A percentile compares a stretch with the other conserved stretches of the same genome.
phyloP scores from a whole-genome alignment of 2,797 vertebrate genomes.

The Nyctalus aviator region DNA sequence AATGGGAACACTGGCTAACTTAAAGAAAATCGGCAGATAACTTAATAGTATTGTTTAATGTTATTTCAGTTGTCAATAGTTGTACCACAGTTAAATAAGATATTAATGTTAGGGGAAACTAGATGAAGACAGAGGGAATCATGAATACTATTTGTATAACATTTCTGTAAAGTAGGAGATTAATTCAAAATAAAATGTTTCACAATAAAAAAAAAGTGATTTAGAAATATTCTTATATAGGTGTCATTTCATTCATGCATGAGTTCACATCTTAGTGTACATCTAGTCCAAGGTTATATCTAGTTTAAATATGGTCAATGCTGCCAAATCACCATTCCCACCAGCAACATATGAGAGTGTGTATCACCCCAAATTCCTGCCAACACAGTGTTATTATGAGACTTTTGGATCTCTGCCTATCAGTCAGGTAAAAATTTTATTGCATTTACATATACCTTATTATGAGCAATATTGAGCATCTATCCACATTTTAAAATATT shows the following conservation, averaged over 20 bases:
- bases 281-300: background rate
- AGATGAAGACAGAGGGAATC: background rate
- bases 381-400: accelerated
- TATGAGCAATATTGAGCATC: background rate
- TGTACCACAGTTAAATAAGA: background rate
- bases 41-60: background rate
- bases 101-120: background rate
- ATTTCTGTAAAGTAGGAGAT: background rate
- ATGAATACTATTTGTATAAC: background rate
- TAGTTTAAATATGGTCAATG: background rate
- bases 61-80: background rate
- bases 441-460: background rate
- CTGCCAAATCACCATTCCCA: background rate
- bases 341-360: accelerated
- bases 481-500: background rate
- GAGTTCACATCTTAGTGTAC: no score
- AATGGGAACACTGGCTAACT: background rate
- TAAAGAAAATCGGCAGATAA: accelerated
- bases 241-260: background rate
- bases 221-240: background rate
- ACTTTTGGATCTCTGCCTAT: background rate
- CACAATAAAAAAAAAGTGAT: background rate
- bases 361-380: no score
- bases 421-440: background rate
- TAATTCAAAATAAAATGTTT: conserved; percentile 17